Conservation (phyloP, 2,113 vertebrate species). For the Triplophysa siluroides region DNA sequence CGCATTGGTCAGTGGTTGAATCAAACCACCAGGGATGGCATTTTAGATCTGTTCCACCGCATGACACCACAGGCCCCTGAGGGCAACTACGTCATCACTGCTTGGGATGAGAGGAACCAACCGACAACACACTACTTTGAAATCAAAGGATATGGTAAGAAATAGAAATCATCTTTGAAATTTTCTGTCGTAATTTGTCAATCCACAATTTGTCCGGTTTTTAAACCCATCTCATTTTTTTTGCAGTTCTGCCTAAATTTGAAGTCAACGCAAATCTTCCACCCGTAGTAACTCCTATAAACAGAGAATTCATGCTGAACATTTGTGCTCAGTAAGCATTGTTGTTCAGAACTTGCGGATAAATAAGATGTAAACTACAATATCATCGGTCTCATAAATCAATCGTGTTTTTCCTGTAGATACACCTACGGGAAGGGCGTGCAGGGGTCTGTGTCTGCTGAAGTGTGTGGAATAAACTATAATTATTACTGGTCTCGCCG, state of each 20-base stretch:
- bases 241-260: constrained; percentile 75
- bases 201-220: background rate
- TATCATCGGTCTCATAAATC: background rate
- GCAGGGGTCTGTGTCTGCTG: constrained; percentile 60
- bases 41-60: constrained; percentile 69
- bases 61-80: constrained; percentile 62
- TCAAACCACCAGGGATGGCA: constrained; percentile 49
- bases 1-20: constrained; percentile 76
- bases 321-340: constrained; percentile 73
- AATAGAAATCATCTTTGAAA: background rate
- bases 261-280: constrained; percentile 70
- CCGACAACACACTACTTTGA: constrained; percentile 60
- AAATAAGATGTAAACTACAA: background rate
- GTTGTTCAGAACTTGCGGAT: background rate
- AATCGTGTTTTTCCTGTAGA: constrained; percentile 53
- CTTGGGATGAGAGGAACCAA: constrained; percentile 56
- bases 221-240: background rate
- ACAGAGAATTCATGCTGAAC: constrained; percentile 56
- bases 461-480: constrained; percentile 51
- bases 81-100: constrained; percentile 66
- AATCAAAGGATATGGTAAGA: constrained; percentile 74
- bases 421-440: constrained; percentile 78
- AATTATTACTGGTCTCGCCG: constrained; percentile 17
- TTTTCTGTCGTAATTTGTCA: background rate
- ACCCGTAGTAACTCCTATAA: constrained; percentile 62